These are phyloP conservation scores for Eremobia ochroleuca DNA, from an alignment of 2,888 invertebrate genomes.

Conservation along the genomic window DNA sequence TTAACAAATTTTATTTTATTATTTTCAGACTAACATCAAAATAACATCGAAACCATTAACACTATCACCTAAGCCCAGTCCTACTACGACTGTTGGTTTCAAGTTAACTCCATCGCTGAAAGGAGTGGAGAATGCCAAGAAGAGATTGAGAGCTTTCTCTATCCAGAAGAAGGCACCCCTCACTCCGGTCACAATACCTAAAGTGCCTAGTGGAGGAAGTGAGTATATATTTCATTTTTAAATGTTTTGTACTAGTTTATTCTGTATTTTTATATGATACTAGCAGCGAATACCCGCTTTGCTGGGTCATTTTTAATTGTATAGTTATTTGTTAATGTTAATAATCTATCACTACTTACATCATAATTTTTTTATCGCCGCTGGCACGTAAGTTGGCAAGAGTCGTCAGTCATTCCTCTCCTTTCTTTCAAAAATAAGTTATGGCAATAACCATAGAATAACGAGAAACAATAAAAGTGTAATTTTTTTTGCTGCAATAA, in stretches of 20 bases:
- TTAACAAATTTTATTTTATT: not conserved
- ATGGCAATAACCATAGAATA: no score
- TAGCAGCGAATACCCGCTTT: no score
- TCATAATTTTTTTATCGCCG: no score
- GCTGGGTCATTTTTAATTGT: no score
- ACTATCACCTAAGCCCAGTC: conserved; percentile 31
- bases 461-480: no score
- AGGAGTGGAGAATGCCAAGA: conserved; percentile 87
- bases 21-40: conserved; percentile 48
- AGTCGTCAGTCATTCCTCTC: no score
- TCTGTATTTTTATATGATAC: no score
- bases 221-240: conserved; percentile 60
- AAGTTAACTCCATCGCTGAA: conserved; percentile 71
- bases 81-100: conserved; percentile 54
- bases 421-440: no score
- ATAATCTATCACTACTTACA: no score
- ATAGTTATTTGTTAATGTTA: no score
- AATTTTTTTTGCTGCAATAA: no score
- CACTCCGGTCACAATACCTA: conserved; percentile 75
- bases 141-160: conserved; percentile 87
- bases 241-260: not conserved
- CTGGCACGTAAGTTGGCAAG: no score
- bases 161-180: conserved; percentile 87
- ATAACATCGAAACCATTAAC: conserved; percentile 38
- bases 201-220: conserved; percentile 77